Base-by-base conservation (phyloP, 2,113 vertebrate species). In the Notothenia coriiceps region DNA sequence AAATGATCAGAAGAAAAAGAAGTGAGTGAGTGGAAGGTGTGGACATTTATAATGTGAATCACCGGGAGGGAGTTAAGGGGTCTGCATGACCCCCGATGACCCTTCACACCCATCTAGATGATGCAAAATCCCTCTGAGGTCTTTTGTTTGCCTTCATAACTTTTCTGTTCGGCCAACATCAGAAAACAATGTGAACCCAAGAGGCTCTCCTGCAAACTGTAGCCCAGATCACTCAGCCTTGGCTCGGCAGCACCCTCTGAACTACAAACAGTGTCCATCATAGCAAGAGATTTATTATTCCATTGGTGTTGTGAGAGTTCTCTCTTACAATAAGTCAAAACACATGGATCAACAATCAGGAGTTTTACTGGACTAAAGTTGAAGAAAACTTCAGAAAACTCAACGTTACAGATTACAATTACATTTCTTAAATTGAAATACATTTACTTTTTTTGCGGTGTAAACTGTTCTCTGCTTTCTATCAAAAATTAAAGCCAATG, bases 1-100 rank as follows among this genome's bases (percentile, higher is more conserved):
- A 77, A 49, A 49, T 87, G 83, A 91, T 89, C 67, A 87, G 66
- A 68, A 65, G 78, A 70, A 74, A 67, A 49, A 70, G 56, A 71
- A 47, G 43, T 6, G 68, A 78, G 63, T 47, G 83, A 81, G 89
- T 85, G 68, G 83, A 77, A 75, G 67, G 82, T 82, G 79, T 74
- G 52, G 79, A 85, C 79, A 52, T 67, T 59, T 60, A 47, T 78
- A 73, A 70, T 73, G 54, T 88, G 76, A 91, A 82, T 75, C 79
- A 74, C 22, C 69, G 44, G 55, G 76, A 80, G 54, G 70, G 64
- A 76, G 49, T 22, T 50, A 44, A 44, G 61, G 20, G 75, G 65
- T 77, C 72, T 73, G 66, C 4, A 8, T 57, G 73, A 79, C 82
- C 74, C 33, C 22, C 15, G 15, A 50, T 77, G 83, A 86, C 75